A percentile compares a stretch with the other conserved stretches of the same genome.
phyloP scores from a whole-genome alignment of 37 sponge, comb jelly and placozoan species.

The Aplysina aerophoba region DNA sequence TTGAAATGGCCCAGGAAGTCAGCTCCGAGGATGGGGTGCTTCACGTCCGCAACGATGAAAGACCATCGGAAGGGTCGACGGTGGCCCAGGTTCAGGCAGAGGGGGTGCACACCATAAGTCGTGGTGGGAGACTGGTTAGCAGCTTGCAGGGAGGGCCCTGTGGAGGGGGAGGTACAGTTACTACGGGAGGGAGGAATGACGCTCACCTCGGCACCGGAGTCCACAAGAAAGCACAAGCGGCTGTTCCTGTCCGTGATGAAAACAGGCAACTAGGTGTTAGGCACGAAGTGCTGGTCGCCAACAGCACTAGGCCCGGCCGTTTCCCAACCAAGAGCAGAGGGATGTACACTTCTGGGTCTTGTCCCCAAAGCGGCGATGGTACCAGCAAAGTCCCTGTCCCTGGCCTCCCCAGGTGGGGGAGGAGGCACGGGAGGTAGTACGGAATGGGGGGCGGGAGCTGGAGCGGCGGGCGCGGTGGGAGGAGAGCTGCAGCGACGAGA shows the following conservation, averaged over 20 bases:
- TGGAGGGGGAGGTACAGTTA: neutral
- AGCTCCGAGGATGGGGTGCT: slow-evolving; percentile 74
- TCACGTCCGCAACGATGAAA: slow-evolving; percentile 71
- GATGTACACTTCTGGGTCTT: slow-evolving; percentile 50
- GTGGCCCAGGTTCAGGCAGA: slow-evolving; percentile 71
- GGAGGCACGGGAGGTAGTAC: too few species aligned
- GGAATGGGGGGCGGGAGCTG: too few species aligned
- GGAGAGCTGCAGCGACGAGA: too few species aligned
- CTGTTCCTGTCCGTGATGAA: slow-evolving; percentile 43
- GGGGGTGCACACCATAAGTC: slow-evolving; percentile 33
- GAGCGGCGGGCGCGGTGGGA: too few species aligned
- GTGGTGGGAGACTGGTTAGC: slow-evolving; percentile 38
- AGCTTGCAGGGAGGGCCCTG: slow-evolving; percentile 37
- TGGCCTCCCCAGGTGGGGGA: too few species aligned
- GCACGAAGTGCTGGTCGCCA: slow-evolving; percentile 64
- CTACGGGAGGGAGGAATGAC: slow-evolving; percentile 44
- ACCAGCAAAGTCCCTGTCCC: slow-evolving; percentile 62
- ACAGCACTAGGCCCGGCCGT: slow-evolving; percentile 60
- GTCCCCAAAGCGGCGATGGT: slow-evolving; percentile 52
- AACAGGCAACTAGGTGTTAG: slow-evolving; percentile 59
- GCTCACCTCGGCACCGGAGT: slow-evolving; percentile 59
- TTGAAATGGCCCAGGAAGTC: slow-evolving; percentile 54
- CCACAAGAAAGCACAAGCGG: slow-evolving; percentile 47
- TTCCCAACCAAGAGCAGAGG: slow-evolving; percentile 55
- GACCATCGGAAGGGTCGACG: slow-evolving; percentile 51